Evolutionary conservation across 64 coral and sea anemone species (phyloP), one percentile per base, ranked within the genome.

Genomic region (Montipora efflorescens): DNA sequence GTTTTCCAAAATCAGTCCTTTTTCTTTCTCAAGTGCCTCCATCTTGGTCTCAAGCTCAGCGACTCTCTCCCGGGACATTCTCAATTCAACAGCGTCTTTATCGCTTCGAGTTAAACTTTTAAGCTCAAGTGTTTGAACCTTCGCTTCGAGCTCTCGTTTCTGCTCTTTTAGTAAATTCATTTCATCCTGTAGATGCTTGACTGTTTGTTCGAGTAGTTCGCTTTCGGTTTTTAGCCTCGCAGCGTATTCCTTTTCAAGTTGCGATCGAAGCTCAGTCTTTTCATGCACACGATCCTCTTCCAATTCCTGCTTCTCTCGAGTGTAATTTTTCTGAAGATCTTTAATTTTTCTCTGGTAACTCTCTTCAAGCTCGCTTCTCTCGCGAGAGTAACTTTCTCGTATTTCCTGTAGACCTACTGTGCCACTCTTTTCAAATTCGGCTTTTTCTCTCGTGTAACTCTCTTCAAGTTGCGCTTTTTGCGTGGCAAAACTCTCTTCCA

Each of bases 341-440:
- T 98, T 98, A 25, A 98, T 98, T 79, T 98, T 98, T 78, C 84
- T 89, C 91, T 98, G 94, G 70, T 98, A 98, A 28, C 93, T 89
- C 73, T 98, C 93, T 92, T 98, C 96, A 16, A 98, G 96, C 64
- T 98, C 93, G 48, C 69, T 76, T 81, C 91, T 92, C 52, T 98
- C 96, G 74, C 96, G 93, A 20, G 92, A 89, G 46, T 98, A 98
- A 36, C 83, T 98, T 48, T 98, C 96, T 3, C 91, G 88, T 20
- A 98, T 74, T 90, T 98, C 96, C 57, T 92, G 94, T 79, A 93
- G 83, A 5, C 91, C 92, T 20, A 88, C 74, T 20, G 91, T 76
- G 8, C 92, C 92, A 18, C 93, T 98, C 28, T 87, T 84, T 74
- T 98, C 89, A 19, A 98, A 88, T 22, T 94, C 89, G 1, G 83